Conservation (phyloP, 2,797 vertebrate genomes). For the Todus mexicanus region DNA sequence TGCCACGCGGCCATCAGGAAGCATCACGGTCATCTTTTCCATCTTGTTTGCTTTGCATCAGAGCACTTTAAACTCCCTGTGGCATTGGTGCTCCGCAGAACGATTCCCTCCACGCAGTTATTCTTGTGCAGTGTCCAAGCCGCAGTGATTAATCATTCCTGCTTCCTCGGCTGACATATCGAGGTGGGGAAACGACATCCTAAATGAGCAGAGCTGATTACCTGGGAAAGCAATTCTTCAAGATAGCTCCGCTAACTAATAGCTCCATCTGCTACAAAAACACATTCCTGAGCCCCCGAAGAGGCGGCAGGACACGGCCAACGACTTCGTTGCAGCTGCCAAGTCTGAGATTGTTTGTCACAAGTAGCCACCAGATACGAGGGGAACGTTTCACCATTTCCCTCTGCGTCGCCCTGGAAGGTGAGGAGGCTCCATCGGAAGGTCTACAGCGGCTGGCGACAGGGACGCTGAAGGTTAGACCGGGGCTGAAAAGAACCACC, state of each 20-base stretch:
- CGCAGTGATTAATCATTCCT: slow-evolving; percentile 75
- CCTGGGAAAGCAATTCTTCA: slow-evolving; percentile 88
- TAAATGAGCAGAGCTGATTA: slow-evolving; percentile 84
- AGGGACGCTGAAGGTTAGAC: not conserved
- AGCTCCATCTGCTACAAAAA: slow-evolving; percentile 81
- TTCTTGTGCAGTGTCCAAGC: slow-evolving; percentile 67
- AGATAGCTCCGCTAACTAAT: slow-evolving; percentile 80
- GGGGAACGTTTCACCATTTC: not conserved
- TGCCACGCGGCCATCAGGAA: slow-evolving; percentile 69
- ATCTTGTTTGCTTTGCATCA: slow-evolving; percentile 61
- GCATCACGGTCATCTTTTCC: slow-evolving; percentile 64
- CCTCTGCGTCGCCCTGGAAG: not conserved
- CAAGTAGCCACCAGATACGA: not conserved
- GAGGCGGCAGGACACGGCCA: slow-evolving; percentile 49
- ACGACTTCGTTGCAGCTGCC: slow-evolving; percentile 31
- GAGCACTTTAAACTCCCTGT: slow-evolving; percentile 44
- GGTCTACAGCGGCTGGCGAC: not conserved
- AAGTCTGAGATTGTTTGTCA: slow-evolving; percentile 24
- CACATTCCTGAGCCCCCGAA: slow-evolving; percentile 69
- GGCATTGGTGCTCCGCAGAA: slow-evolving; percentile 35
- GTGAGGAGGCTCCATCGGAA: not conserved
- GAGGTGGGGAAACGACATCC: slow-evolving; percentile 76
- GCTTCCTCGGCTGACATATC: slow-evolving; percentile 73
- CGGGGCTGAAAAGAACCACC: not conserved
- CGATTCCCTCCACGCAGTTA: slow-evolving; percentile 25